Percentiles rank a stretch among this genome's conserved stretches.
Evolutionary conservation across 2,113 vertebrate genomes (phyloP).

Genomic region (Oryctolagus cuniculus): DNA sequence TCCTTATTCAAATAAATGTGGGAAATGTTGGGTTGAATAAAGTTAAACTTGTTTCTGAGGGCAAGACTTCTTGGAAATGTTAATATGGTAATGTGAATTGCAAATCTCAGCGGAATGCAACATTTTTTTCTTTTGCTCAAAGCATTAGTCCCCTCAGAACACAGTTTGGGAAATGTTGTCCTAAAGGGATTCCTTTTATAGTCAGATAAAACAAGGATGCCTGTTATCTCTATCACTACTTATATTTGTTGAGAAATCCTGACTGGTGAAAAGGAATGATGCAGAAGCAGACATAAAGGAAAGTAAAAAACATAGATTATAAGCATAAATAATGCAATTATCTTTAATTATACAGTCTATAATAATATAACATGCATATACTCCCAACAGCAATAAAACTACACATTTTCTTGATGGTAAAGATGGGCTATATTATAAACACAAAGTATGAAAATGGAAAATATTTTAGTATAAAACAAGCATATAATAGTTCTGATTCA

Average conservation of each 20-base stretch:
- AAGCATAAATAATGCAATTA: not conserved
- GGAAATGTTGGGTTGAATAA: conserved; percentile 24
- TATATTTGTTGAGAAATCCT: conserved; percentile 32
- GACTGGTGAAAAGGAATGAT: not conserved
- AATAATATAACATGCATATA: not conserved
- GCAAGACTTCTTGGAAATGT: conserved; percentile 40
- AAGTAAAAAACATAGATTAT: not conserved
- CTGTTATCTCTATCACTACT: not conserved
- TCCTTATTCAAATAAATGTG: not conserved
- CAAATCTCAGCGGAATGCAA: not conserved
- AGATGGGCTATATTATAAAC: conserved; percentile 29
- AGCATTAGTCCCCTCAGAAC: conserved; percentile 16
- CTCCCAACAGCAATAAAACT: not conserved
- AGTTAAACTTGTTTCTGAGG: conserved; percentile 38
- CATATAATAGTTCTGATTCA: not conserved
- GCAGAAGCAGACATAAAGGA: not conserved
- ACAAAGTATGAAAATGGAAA: not conserved
- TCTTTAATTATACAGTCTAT: not conserved
- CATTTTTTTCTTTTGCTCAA: not conserved
- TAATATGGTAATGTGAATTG: not conserved
- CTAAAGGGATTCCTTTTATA: not conserved
- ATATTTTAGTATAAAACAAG: conserved; percentile 15
- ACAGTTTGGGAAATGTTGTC: conserved; percentile 31
- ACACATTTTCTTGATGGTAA: not conserved
- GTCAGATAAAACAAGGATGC: conserved; percentile 10